phyloP scores from a whole-genome alignment of 2,113 vertebrate genomes.

The Melierax canorus region DNA sequence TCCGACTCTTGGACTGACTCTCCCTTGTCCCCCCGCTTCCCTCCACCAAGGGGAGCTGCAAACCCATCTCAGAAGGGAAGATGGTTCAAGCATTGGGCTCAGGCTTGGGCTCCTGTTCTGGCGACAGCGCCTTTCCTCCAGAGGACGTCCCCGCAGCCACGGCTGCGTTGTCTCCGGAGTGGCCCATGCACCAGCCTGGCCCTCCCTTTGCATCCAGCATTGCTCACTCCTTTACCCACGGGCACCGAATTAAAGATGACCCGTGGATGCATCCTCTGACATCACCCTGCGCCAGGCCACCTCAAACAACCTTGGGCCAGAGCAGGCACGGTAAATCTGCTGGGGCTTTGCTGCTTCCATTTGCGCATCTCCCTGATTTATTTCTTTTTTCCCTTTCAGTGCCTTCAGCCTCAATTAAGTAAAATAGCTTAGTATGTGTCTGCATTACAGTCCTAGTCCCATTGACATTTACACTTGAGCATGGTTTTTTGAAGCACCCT shows the following conservation, averaged over 20 bases:
- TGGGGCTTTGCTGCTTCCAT: neutral
- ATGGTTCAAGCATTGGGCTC: neutral
- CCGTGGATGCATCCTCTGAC: fast-evolving
- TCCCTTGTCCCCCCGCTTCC: constrained; percentile 13
- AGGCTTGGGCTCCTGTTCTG: neutral
- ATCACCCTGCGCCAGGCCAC: neutral
- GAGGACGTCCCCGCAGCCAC: fast-evolving
- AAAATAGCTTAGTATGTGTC: neutral
- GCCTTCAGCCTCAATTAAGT: neutral
- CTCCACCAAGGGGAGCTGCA: constrained; percentile 52
- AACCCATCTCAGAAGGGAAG: neutral
- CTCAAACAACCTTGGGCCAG: neutral
- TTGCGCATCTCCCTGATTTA: neutral
- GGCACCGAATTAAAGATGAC: fast-evolving
- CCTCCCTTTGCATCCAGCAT: fast-evolving
- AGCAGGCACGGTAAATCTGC: neutral
- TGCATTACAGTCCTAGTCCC: neutral
- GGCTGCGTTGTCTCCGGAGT: fast-evolving
- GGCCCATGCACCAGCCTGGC: neutral
- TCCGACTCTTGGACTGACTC: neutral
- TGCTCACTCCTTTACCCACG: fast-evolving
- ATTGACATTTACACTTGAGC: neutral
- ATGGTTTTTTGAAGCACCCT: neutral
- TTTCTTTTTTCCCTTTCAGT: neutral
- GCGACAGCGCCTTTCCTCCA: fast-evolving